These are phyloP conservation scores for Tanypteryx hageni DNA, from an alignment of 2,888 invertebrate genomes.

Conservation along the genomic window DNA sequence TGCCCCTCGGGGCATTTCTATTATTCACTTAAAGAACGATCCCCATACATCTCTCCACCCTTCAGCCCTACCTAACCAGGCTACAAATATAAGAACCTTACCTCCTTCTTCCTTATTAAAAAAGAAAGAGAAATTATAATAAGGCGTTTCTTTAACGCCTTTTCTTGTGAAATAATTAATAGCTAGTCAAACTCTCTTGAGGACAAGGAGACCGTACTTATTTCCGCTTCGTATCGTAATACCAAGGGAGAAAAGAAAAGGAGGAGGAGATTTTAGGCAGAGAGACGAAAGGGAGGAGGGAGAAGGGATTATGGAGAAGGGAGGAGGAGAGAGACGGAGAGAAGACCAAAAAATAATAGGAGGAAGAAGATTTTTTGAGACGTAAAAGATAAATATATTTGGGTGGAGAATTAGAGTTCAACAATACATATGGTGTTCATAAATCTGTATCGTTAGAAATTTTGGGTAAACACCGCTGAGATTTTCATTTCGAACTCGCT, in stretches of 20 bases:
- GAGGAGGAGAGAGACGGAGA: background rate
- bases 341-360: background rate
- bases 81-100: constrained; percentile 26
- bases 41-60: constrained; percentile 49
- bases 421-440: background rate
- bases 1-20: constrained; percentile 52
- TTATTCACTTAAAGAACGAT: constrained; percentile 60
- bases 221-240: constrained; percentile 10
- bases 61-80: constrained; percentile 31
- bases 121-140: constrained; percentile 53
- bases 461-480: constrained; percentile 22
- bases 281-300: background rate
- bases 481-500: background rate
- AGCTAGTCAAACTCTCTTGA: background rate
- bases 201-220: background rate
- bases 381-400: background rate
- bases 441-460: constrained; percentile 19
- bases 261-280: background rate
- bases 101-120: constrained; percentile 36
- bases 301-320: constrained; percentile 19
- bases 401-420: constrained; percentile 24
- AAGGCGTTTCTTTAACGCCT: constrained; percentile 58
- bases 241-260: background rate
- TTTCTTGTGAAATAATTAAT: constrained; percentile 40
- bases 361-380: background rate